These are phyloP conservation scores for Oncorhynchus gorbuscha DNA, from an alignment of 2,113 vertebrate species.

Conservation along the genomic window DNA sequence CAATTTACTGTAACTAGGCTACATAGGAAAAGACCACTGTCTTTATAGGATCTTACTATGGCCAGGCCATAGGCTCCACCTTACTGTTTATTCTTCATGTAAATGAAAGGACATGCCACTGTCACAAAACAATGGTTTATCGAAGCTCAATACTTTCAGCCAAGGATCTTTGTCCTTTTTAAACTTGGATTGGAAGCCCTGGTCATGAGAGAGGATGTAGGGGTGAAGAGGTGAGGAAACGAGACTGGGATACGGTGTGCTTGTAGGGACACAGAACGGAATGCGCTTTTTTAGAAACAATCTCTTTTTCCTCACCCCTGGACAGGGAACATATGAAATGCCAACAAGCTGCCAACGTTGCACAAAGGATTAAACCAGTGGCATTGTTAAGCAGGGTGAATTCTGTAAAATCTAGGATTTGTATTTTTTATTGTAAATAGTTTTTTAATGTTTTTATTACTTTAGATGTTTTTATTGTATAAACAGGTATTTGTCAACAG, in stretches of 20 bases:
- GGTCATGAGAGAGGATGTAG: neutral
- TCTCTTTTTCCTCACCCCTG: neutral
- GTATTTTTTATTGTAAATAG: neutral
- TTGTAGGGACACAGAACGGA: neutral
- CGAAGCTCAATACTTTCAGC: neutral
- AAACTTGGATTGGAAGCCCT: neutral
- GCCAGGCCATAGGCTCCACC: too few relatives aligned
- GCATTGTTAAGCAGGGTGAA: neutral
- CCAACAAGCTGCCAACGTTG: neutral
- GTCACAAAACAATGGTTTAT: neutral
- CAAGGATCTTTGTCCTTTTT: neutral
- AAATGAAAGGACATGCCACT: neutral
- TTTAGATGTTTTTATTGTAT: neutral
- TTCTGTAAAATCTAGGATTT: neutral
- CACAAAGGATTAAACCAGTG: too few relatives aligned
- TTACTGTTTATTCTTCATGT: too few relatives aligned
- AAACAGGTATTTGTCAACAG: neutral
- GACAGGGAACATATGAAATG: neutral
- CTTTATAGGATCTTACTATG: too few relatives aligned
- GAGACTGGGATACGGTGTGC: neutral
- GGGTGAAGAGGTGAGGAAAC: neutral
- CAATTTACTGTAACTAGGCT: too few relatives aligned
- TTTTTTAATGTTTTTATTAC: neutral
- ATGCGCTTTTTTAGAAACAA: neutral
- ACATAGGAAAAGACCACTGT: too few relatives aligned